Base-by-base conservation (phyloP, 37 sponge, comb jelly and placozoan species). In the Theonella swinhoei region DNA sequence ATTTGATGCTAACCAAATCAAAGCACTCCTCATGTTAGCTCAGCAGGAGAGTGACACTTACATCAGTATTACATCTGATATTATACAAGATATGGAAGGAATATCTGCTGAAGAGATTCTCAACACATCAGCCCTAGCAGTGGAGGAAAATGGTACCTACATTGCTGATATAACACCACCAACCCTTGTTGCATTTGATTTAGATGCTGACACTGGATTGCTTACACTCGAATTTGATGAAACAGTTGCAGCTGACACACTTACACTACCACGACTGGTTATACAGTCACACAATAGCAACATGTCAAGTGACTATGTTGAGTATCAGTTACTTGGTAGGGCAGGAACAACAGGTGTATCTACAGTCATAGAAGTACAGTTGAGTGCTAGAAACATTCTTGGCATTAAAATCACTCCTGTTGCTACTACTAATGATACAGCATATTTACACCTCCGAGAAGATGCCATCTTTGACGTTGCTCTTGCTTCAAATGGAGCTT, bases 201-300 rank as follows among this genome's bases (percentile, higher is more conserved):
- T 89, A 20, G 90, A 95, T 86, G 86, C 88, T n/a, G 71, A 95
- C 80, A 86, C 70, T 64, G 90, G 93, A 29, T 7, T 89, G 33
- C 70, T 95, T 22, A 91, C 85, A 35, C 70, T 95, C 5, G 87
- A 67, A 32, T 95, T 95, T 86, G 92, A 89, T 83, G 95, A 95
- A 75, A 92, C 95, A 1, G 93, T 95, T 17, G 71, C 88, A 30
- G 71, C 86, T 20, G 70, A 62, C 2, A 84, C 93, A 1, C 77
- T 95, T 9, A 37, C 68, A 32, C 17, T 87, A 7, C 41, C 81
- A 39, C 81, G 77, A 35, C 79, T 95, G 22, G 64, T 80, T n/a
- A 59, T 95, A 32, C 82, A 69, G 17, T 92, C 90, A 39, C 67
- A 83, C 28, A 25, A 9, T 35, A 36, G 42, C 67, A 86, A 77